phyloP scores from a whole-genome alignment of 2,113 vertebrate genomes.

The Nannospalax galili region DNA sequence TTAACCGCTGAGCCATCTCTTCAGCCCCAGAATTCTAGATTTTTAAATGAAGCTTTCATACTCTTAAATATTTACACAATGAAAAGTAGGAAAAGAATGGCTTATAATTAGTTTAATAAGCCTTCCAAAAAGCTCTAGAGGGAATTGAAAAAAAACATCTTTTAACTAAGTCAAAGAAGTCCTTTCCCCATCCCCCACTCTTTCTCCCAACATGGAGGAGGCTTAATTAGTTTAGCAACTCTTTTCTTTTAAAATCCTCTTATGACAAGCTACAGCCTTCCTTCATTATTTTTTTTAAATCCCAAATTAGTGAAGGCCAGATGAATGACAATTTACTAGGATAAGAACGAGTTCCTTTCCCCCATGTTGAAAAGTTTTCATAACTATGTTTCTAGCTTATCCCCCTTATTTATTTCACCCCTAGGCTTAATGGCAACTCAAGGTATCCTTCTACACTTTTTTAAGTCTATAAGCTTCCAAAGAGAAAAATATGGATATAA shows the following conservation, averaged over 20 bases:
- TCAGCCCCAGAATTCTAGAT: conserved; percentile 10
- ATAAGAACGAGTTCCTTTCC: background rate
- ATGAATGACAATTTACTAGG: conserved; percentile 56
- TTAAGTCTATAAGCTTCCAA: conserved; percentile 54
- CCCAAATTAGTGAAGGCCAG: conserved; percentile 42
- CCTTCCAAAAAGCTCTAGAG: conserved; percentile 58
- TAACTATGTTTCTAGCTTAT: conserved; percentile 41
- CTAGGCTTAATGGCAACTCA: conserved; percentile 38
- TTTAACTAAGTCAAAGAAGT: conserved; percentile 59
- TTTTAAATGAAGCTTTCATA: conserved; percentile 57
- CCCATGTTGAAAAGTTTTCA: conserved; percentile 32
- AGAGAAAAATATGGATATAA: background rate
- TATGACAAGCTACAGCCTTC: conserved; percentile 50
- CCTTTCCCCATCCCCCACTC: background rate
- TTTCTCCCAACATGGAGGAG: background rate
- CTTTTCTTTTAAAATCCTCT: conserved; percentile 57
- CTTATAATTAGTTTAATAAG: conserved; percentile 69
- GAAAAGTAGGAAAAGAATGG: conserved; percentile 48
- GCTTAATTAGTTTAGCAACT: conserved; percentile 71
- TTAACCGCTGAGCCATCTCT: no score
- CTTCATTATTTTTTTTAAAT: conserved; percentile 51
- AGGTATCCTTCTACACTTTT: conserved; percentile 18
- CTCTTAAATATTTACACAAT: conserved; percentile 38
- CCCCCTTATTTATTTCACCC: conserved; percentile 34
- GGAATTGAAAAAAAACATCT: conserved; percentile 35